phyloP scores from a whole-genome alignment of 2,113 vertebrate species.

The Mus pahari region DNA sequence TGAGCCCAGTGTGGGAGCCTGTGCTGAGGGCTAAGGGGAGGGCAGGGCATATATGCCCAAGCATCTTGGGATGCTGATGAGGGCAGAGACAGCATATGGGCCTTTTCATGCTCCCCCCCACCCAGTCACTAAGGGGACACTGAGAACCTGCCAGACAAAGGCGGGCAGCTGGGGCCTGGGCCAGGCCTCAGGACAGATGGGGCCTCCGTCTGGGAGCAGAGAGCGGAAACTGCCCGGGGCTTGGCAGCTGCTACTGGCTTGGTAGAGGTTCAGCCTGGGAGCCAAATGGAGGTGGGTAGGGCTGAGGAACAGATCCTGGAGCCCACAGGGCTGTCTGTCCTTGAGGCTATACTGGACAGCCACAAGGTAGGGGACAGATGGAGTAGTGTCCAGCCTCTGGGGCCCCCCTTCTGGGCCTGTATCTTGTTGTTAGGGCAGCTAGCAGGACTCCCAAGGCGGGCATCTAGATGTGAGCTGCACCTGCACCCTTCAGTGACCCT shows the following conservation, averaged over 20 bases:
- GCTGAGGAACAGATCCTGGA: background rate
- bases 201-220: background rate
- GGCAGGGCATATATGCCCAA: background rate
- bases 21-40: no score
- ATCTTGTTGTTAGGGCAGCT: background rate
- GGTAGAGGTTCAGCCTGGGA: background rate
- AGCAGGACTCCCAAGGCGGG: background rate
- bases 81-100: fast-evolving
- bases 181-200: slow-evolving; percentile 10
- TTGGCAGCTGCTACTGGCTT: slow-evolving; percentile 21
- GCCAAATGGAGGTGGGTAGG: background rate
- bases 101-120: background rate
- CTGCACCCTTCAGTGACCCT: background rate
- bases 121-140: background rate
- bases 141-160: background rate
- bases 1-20: background rate
- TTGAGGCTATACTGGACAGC: background rate
- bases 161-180: background rate
- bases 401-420: background rate
- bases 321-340: background rate
- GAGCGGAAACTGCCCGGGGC: slow-evolving; percentile 1
- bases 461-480: background rate
- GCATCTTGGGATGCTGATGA: background rate
- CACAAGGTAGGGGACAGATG: background rate
- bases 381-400: background rate